A percentile compares a stretch with the other conserved stretches of the same genome.
Conservation (phyloP, 2,797 vertebrate genomes). For the Neostethus bicornis region DNA sequence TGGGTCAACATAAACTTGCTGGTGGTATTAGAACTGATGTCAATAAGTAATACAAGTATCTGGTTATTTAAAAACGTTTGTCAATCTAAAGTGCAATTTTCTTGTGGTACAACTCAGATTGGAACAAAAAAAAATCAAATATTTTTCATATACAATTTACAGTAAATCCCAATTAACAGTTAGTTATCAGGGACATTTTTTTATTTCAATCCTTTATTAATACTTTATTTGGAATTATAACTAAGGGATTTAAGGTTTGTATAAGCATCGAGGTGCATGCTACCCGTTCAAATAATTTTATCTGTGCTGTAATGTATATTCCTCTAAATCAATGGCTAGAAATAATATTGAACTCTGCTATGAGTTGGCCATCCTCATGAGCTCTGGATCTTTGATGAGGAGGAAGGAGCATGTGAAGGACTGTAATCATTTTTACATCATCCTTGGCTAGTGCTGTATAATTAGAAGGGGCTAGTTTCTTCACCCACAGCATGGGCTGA, state of each 20-base stretch:
- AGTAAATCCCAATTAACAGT: too few relatives aligned
- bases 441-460: conserved; percentile 71
- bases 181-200: too few relatives aligned
- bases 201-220: too few relatives aligned
- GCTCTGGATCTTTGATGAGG: conserved; percentile 72
- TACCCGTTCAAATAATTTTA: conserved; percentile 52
- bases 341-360: conserved; percentile 68
- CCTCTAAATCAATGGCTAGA: conserved; percentile 64
- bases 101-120: neutral
- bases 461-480: conserved; percentile 82
- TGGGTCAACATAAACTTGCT: conserved; percentile 7
- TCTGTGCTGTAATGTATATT: conserved; percentile 53
- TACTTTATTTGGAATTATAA: too few relatives aligned
- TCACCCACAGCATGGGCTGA: conserved; percentile 76
- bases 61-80: neutral
- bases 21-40: neutral
- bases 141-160: too few relatives aligned
- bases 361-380: conserved; percentile 65
- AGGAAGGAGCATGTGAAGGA: conserved; percentile 60
- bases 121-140: neutral
- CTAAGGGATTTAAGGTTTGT: conserved; percentile 17
- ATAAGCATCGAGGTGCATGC: conserved; percentile 26
- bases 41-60: neutral
- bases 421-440: conserved; percentile 84
- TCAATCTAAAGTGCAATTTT: neutral